phyloP scores from a whole-genome alignment of 2,888 invertebrate species.

The Drosophila leonis region DNA sequence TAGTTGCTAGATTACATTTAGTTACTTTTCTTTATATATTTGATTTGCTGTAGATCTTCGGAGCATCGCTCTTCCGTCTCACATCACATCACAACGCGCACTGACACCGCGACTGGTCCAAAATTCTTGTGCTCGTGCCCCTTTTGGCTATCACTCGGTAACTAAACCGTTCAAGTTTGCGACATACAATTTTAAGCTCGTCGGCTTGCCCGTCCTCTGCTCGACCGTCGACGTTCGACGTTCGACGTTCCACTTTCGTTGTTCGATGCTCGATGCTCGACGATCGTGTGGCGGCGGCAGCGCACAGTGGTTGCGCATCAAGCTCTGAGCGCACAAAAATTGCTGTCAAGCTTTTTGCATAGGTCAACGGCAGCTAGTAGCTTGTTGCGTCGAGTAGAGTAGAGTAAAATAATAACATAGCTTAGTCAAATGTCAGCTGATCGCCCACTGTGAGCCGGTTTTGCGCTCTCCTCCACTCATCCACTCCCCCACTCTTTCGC shows the following conservation, averaged over 20 bases:
- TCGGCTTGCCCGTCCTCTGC: constrained; percentile 16
- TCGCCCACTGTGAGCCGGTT: constrained; percentile 56
- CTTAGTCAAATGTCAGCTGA: constrained; percentile 18
- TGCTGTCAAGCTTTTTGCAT: not conserved
- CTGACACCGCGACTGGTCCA: constrained; percentile 39
- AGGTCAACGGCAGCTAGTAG: not conserved
- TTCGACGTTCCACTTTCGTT: constrained; percentile 8
- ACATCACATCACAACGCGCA: constrained; percentile 43
- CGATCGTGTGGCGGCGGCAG: constrained; percentile 39
- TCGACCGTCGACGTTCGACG: constrained; percentile 16
- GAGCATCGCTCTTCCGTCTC: constrained; percentile 36
- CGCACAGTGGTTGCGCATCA: constrained; percentile 47
- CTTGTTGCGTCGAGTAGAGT: not conserved
- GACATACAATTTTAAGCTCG: constrained; percentile 63
- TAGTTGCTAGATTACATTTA: constrained; percentile 54
- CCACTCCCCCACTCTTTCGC: constrained; percentile 35
- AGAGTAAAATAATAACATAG: not conserved
- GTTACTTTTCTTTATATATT: constrained; percentile 13
- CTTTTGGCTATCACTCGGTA: constrained; percentile 64
- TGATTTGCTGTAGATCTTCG: constrained; percentile 21
- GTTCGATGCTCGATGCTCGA: constrained; percentile 7
- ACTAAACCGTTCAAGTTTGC: constrained; percentile 61
- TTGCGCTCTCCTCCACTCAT: constrained; percentile 27
- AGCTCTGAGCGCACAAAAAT: constrained; percentile 4
- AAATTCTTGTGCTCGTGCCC: constrained; percentile 56